phyloP scores from a whole-genome alignment of 2,113 vertebrate species.

The Mobula hypostoma region DNA sequence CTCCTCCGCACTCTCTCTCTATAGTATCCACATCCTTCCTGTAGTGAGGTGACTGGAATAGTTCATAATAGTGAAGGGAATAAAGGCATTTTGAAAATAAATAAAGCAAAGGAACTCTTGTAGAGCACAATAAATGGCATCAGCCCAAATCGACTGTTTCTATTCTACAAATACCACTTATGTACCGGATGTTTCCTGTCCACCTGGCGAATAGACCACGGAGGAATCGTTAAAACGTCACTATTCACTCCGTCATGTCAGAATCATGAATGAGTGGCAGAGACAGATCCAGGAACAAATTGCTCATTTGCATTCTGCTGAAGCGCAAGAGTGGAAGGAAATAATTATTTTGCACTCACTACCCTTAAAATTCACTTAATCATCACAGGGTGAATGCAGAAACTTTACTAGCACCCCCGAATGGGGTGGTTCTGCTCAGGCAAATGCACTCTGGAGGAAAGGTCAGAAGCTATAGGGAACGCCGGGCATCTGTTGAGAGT shows the following conservation, averaged over 20 bases:
- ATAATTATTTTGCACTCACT: background rate
- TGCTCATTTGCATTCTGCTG: background rate
- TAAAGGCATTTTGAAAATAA: background rate
- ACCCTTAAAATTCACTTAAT: background rate
- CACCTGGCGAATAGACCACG: background rate
- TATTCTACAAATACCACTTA: background rate
- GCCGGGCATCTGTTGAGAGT: background rate
- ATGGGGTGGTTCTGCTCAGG: background rate
- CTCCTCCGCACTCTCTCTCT: too few relatives aligned
- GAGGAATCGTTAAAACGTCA: background rate
- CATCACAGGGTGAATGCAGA: background rate
- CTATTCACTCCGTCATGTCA: background rate
- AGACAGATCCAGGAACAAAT: background rate
- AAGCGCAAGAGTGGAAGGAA: background rate
- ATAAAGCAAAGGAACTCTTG: background rate
- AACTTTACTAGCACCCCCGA: background rate
- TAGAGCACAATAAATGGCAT: background rate
- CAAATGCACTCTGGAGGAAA: background rate
- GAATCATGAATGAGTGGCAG: background rate
- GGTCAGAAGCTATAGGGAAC: background rate
- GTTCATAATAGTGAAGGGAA: background rate
- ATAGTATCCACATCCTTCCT: too few relatives aligned
- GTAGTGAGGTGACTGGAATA: too few relatives aligned
- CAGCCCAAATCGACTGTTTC: background rate
- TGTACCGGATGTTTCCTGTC: background rate